Percentiles rank a stretch among this genome's conserved stretches.
Conservation (phyloP, 2,888 invertebrate genomes). For the Thelaira solivaga region DNA sequence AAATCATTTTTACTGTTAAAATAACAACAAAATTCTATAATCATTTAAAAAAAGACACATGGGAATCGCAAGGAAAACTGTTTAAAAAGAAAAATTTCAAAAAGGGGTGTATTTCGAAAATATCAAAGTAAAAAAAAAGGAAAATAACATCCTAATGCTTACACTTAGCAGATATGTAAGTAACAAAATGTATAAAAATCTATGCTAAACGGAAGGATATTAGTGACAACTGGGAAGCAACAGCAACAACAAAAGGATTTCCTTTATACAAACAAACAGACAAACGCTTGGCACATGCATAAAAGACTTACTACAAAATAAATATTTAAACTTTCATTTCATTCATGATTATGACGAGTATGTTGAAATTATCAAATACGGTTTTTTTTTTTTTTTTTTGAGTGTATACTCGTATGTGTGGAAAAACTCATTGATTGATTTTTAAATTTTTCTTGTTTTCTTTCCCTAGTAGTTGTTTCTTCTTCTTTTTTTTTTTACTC, state of each 20-base stretch:
- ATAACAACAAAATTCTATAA: constrained; percentile 14
- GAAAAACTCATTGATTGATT: constrained; percentile 49
- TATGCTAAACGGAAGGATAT: constrained; percentile 41
- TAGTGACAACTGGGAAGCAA: constrained; percentile 9
- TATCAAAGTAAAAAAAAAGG: neutral
- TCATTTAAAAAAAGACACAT: neutral
- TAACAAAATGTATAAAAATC: constrained; percentile 31
- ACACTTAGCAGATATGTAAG: neutral
- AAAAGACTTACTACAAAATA: constrained; percentile 1
- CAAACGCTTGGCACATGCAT: neutral
- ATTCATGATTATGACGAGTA: constrained; percentile 48
- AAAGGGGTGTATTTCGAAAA: constrained; percentile 36
- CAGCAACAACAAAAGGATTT: too few relatives aligned
- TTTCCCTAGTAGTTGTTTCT: too few relatives aligned
- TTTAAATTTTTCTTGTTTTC: constrained; percentile 3
- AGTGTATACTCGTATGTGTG: too few relatives aligned
- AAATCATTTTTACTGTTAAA: constrained; percentile 38
- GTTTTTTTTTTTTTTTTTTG: too few relatives aligned
- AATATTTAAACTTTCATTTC: constrained; percentile 43
- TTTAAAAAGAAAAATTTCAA: neutral
- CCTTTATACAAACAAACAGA: neutral
- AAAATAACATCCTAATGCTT: neutral
- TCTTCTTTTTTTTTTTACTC: neutral
- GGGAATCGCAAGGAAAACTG: constrained; percentile 12
- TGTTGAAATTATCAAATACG: constrained; percentile 55